A percentile compares a stretch with the other conserved stretches of the same genome.
Evolutionary conservation across 2,888 invertebrate species (phyloP).

Genomic region (Chymomyza fuscimana): DNA sequence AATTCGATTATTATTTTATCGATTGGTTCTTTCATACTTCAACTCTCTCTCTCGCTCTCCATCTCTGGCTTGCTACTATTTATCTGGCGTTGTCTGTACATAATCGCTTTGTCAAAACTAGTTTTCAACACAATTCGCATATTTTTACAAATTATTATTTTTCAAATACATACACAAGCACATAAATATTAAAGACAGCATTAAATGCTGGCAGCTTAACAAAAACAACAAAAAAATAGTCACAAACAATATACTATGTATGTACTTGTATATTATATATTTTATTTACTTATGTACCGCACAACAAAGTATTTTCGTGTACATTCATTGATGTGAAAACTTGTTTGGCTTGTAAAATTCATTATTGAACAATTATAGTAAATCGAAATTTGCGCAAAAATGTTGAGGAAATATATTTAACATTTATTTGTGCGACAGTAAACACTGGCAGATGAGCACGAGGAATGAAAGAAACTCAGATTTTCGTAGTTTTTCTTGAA

Average conservation of each 20-base stretch:
- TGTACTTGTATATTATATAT: not conserved
- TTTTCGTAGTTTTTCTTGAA: too few species aligned
- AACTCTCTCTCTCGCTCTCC: not conserved
- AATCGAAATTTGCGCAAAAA: not conserved
- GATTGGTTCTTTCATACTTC: not conserved
- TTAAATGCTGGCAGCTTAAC: slow-evolving; percentile 12
- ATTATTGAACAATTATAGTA: slow-evolving; percentile 62
- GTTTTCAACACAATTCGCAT: slow-evolving; percentile 71
- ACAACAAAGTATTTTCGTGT: not conserved
- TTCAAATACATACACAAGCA: slow-evolving; percentile 32
- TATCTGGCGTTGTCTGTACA: not conserved
- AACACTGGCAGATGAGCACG: not conserved
- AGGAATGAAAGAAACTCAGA: too few species aligned
- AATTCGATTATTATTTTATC: not conserved
- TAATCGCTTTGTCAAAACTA: slow-evolving; percentile 42
- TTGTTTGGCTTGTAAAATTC: slow-evolving; percentile 51
- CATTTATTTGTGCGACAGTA: not conserved
- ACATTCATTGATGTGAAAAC: not conserved
- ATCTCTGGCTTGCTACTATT: not conserved
- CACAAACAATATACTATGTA: not conserved
- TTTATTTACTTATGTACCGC: too few species aligned
- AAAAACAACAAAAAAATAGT: slow-evolving; percentile 6
- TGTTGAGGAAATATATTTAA: not conserved
- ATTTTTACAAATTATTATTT: slow-evolving; percentile 74
- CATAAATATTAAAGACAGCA: not conserved